A percentile compares a stretch with the other conserved stretches of the same genome.
Evolutionary conservation across 2,113 vertebrate species (phyloP).

Genomic region (Ammodytes marinus): DNA sequence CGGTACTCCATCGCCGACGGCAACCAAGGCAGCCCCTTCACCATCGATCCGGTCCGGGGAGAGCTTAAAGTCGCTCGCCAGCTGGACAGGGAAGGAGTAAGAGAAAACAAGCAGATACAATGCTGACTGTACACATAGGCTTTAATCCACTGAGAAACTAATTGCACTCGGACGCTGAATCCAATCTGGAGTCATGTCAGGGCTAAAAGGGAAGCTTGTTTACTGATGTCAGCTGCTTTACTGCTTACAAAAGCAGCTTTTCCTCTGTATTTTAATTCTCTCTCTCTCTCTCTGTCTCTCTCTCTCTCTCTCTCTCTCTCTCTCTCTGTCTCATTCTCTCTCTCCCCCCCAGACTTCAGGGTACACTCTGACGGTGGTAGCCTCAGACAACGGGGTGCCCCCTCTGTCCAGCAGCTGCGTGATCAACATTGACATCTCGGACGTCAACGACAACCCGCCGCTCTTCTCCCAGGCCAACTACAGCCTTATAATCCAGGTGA

Average conservation of each 20-base stretch:
- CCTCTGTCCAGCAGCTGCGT: constrained; percentile 87
- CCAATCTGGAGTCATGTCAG: constrained; percentile 59
- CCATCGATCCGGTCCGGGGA: constrained; percentile 90
- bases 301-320: constrained; percentile 14
- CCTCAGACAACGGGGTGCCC: constrained; percentile 90
- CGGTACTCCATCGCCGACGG: constrained; percentile 92
- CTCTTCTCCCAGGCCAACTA: constrained; percentile 95
- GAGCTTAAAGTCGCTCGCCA: constrained; percentile 93
- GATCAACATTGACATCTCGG: constrained; percentile 97
- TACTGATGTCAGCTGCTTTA: constrained; percentile 50
- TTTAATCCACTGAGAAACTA: constrained; percentile 63
- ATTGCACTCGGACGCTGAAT: constrained; percentile 66
- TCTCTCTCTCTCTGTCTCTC: constrained; percentile 5
- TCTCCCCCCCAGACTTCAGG: constrained; percentile 89
- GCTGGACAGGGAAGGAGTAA: constrained; percentile 95
- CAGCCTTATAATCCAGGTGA: constrained; percentile 95
- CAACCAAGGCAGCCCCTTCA: constrained; percentile 94
- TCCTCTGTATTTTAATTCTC: constrained; percentile 28
- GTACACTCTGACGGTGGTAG: constrained; percentile 92
- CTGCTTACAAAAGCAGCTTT: constrained; percentile 55
- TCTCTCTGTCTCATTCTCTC: background rate
- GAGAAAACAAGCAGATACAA: constrained; percentile 41
- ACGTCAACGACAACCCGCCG: constrained; percentile 96
- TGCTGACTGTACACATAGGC: constrained; percentile 56
- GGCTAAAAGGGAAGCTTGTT: constrained; percentile 58